Evolutionary conservation across 2,888 invertebrate genomes (phyloP).

Genomic region (Xestia c-nigrum): DNA sequence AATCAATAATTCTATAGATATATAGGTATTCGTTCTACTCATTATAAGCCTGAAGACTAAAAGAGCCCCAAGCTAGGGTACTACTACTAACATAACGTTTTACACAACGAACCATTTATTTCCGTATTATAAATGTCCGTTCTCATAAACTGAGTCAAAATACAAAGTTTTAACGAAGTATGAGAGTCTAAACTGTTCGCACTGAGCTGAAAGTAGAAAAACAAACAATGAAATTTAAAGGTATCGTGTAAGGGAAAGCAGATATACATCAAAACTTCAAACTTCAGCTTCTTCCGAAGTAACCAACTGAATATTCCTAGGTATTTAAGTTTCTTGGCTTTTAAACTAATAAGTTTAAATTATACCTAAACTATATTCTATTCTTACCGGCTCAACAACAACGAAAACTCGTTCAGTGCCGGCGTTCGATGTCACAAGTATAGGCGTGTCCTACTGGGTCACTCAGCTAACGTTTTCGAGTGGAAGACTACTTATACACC

Average conservation of each 20-base stretch:
- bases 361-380: neutral
- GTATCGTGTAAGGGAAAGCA: neutral
- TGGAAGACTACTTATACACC: neutral
- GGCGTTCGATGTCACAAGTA: no score
- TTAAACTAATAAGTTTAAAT: neutral
- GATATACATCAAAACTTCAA: neutral
- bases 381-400: neutral
- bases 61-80: slow-evolving; percentile 26
- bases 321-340: neutral
- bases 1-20: slow-evolving; percentile 54
- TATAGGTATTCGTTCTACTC: slow-evolving; percentile 44
- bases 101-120: neutral
- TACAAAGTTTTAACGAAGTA: neutral
- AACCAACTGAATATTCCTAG: neutral
- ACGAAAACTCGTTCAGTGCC: neutral
- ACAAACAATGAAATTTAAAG: neutral
- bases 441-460: neutral
- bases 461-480: neutral
- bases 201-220: neutral
- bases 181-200: neutral
- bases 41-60: slow-evolving; percentile 37
- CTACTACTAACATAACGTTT: neutral
- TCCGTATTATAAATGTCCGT: neutral
- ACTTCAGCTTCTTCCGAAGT: neutral
- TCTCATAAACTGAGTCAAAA: neutral